Percentiles rank a stretch among this genome's conserved stretches.
These are phyloP conservation scores for Apaloderma vittatum DNA, from an alignment of 2,113 vertebrate species.

Conservation along the genomic window DNA sequence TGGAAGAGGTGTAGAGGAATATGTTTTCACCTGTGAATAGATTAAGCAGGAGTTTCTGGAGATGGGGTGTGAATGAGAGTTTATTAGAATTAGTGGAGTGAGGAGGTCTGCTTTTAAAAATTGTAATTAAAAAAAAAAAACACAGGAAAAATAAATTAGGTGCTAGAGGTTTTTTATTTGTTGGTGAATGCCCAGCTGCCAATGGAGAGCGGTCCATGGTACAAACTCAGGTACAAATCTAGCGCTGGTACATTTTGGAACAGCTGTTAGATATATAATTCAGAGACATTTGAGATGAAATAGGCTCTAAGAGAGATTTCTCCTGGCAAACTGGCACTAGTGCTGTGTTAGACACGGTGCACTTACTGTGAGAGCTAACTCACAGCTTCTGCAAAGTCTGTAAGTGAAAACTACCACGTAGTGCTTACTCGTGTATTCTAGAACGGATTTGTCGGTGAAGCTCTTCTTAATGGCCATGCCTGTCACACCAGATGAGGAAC, in stretches of 20 bases:
- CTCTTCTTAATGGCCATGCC: background rate
- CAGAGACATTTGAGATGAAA: background rate
- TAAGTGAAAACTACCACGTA: background rate
- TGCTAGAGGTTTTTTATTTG: background rate
- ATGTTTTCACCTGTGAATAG: conserved; percentile 6
- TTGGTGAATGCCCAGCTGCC: conserved; percentile 40
- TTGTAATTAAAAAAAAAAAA: background rate
- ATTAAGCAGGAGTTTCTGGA: conserved; percentile 1
- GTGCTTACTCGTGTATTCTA: background rate
- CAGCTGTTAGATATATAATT: background rate
- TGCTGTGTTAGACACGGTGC: background rate
- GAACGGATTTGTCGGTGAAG: background rate
- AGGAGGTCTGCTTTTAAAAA: background rate
- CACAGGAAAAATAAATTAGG: background rate
- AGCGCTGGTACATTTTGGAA: background rate
- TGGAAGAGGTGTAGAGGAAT: background rate
- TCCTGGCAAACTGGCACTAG: background rate
- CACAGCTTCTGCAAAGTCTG: background rate
- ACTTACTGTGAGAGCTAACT: background rate
- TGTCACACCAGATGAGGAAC: background rate
- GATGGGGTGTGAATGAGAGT: background rate
- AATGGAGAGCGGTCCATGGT: background rate
- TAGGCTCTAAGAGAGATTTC: background rate
- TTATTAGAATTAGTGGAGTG: background rate
- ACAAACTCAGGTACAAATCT: background rate